A percentile compares a stretch with the other conserved stretches of the same genome.
These are phyloP conservation scores for Chironomus tepperi DNA, from an alignment of 1,140 invertebrate genomes.

Conservation along the genomic window DNA sequence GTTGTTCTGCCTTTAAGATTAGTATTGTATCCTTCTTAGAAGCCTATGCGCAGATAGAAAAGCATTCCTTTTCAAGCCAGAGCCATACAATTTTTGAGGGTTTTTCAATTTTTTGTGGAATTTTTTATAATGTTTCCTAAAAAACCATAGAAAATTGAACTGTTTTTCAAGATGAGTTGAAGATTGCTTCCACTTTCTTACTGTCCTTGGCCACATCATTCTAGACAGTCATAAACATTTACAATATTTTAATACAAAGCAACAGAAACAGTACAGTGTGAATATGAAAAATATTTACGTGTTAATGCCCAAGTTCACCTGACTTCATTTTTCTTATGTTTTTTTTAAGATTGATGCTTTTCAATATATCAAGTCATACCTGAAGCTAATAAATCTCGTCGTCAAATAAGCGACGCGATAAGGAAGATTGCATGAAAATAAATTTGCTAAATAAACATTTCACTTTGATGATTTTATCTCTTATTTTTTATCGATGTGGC, in stretches of 20 bases:
- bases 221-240: not conserved
- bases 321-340: constrained; percentile 17
- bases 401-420: not conserved
- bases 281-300: not conserved
- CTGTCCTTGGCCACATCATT: not conserved
- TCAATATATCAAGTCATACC: not conserved
- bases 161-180: no score
- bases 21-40: no score
- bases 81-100: no score
- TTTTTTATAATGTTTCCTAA: no score
- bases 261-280: not conserved
- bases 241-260: not conserved
- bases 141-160: no score
- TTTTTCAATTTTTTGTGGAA: no score
- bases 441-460: not conserved
- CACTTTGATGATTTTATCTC: no score
- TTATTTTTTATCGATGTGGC: no score
- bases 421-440: not conserved
- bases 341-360: not conserved
- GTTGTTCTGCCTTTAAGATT: no score
- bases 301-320: constrained; percentile 13
- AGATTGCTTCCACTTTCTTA: not conserved
- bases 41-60: no score
- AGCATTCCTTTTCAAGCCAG: no score
- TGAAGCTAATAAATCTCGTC: not conserved